phyloP scores from a whole-genome alignment of 1,140 invertebrate species.

The Diuraphis noxia region DNA sequence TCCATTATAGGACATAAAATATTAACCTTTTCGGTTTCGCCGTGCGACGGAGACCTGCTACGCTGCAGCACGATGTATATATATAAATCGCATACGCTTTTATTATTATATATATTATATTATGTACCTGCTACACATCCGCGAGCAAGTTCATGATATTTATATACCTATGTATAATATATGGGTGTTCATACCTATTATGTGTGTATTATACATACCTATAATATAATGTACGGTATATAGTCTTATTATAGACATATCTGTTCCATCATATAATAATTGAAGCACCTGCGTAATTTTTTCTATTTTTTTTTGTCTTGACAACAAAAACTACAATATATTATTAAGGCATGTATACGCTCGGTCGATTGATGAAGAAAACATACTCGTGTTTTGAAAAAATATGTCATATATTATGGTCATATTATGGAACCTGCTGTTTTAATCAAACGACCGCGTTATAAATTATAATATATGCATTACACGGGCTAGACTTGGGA shows the following conservation, averaged over 20 bases:
- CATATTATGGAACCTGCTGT: neutral
- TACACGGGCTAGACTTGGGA: neutral
- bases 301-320: neutral
- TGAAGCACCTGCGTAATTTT: neutral
- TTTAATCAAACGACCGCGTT: neutral
- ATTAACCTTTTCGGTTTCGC: slow-evolving; percentile 28
- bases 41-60: neutral
- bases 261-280: neutral
- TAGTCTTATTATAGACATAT: neutral
- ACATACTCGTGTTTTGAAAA: neutral
- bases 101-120: neutral
- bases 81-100: neutral
- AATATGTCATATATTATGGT: too few species aligned
- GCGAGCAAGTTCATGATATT: neutral
- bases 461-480: neutral
- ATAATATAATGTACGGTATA: neutral
- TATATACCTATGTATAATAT: neutral
- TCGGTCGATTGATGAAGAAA: neutral
- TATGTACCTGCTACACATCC: neutral
- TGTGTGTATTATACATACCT: too few species aligned
- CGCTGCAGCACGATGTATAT: slow-evolving; percentile 1
- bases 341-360: too few species aligned
- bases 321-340: neutral
- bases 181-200: neutral
- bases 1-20: slow-evolving; percentile 21